Evolutionary conservation across 2,797 vertebrate genomes (phyloP), one percentile per base, ranked within the genome.

Genomic region (Thripadectes ignobilis): DNA sequence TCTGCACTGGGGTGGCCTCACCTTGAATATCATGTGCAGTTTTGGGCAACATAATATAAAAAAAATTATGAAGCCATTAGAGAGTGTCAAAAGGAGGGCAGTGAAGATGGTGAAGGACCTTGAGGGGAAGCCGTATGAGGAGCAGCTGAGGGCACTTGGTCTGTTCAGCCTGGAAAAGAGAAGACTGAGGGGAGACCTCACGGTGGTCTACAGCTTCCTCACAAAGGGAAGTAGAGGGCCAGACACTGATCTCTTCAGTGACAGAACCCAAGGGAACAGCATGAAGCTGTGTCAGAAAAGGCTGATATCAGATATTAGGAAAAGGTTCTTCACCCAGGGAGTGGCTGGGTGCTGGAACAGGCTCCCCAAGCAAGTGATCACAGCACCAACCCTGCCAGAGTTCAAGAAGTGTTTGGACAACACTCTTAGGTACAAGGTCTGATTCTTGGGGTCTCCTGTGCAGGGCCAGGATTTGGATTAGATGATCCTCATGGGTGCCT

Each of bases 111-210:
- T 32, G 34, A 67, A 67, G 29, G 30, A 4, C 9, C 12, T 30
- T 10, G 46, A 30, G 23, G 29, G 3, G 11, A 73, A 22, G 38
- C 16, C 0, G 0, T 12, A 0, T 58, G 23, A 66, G 29, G 9
- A 52, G 29, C 2, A 2, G 3, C 14, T 39, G 38, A 59, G 61
- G n/a, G 4, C 11, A 26, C 17, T 34, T 15, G 38, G 2, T 26
- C 20, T 39, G n/a, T 12, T 52, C 29, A 52, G 9, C 46, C 46
- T 39, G 46, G 39, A 38, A 18, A 3, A 59, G 19, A 51, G 32
- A 29, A 73, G 29, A 21, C 19, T 51, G 45, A 65, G 16, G n/a
- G 5, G 4, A 65, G 7, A 51, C 8, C 19, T 30, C 75, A 58
- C 0, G 18, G 19, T 39, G 29, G 45, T 29, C 51, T 29, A 5